Conservation (phyloP, 2,888 invertebrate genomes). For the Eupithecia subfuscata region DNA sequence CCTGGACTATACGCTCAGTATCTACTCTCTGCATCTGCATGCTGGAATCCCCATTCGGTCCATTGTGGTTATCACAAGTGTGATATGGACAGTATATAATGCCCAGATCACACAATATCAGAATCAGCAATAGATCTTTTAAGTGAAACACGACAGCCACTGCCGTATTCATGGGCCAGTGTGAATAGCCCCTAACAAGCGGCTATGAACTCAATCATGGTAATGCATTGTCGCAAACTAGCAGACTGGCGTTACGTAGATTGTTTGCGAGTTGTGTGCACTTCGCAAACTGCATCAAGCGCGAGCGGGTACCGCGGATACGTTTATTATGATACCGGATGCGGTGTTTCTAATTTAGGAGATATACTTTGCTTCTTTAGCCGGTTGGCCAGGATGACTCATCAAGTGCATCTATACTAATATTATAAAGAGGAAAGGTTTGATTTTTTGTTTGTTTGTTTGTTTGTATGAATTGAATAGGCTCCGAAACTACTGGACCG, state of each 20-base stretch:
- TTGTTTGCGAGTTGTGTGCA: constrained; percentile 38
- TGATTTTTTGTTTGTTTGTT: too few relatives aligned
- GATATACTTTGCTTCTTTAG: not conserved
- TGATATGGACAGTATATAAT: too few relatives aligned
- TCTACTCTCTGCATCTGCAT: too few relatives aligned
- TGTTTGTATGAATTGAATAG: too few relatives aligned
- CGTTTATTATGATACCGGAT: constrained; percentile 1
- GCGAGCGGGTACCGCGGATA: not conserved
- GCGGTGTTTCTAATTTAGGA: constrained; percentile 1
- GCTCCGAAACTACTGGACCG: too few relatives aligned
- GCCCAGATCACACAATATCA: not conserved
- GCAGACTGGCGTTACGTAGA: constrained; percentile 34
- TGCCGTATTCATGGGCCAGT: constrained; percentile 16
- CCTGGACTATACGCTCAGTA: too few relatives aligned
- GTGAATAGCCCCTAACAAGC: constrained; percentile 37
- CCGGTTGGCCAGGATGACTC: too few relatives aligned
- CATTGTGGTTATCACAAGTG: too few relatives aligned
- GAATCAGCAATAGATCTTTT: constrained; percentile 10
- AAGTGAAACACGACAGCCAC: constrained; percentile 31
- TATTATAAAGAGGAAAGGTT: too few relatives aligned
- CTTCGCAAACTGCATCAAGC: constrained; percentile 35
- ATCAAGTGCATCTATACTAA: too few relatives aligned
- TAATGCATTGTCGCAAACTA: constrained; percentile 48
- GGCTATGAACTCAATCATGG: constrained; percentile 45
- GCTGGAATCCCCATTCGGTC: too few relatives aligned